Evolutionary conservation across 2,888 invertebrate species (phyloP).

Genomic region (Deilephila elpenor): DNA sequence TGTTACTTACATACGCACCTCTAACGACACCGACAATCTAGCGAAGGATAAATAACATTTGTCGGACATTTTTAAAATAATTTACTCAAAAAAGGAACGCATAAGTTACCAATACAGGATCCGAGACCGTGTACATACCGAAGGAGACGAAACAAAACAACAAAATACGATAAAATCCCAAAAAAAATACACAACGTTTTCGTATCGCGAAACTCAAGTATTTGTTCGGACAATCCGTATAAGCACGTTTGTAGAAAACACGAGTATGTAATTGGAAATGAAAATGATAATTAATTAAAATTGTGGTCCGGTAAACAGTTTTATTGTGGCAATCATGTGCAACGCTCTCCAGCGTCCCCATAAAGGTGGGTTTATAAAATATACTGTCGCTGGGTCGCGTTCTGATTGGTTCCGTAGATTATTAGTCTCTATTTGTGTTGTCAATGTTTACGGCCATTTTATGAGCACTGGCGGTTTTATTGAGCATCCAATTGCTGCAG

Average conservation of each 20-base stretch:
- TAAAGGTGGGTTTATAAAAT: slow-evolving; percentile 72
- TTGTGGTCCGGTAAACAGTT: slow-evolving; percentile 71
- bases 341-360: slow-evolving; percentile 55
- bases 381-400: slow-evolving; percentile 56
- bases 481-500: slow-evolving; percentile 76
- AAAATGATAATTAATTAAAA: slow-evolving; percentile 64
- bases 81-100: slow-evolving; percentile 1
- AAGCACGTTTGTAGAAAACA: slow-evolving; percentile 16
- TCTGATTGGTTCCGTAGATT: slow-evolving; percentile 76
- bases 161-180: slow-evolving; percentile 17
- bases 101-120: slow-evolving; percentile 18
- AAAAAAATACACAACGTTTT: neutral
- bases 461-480: slow-evolving; percentile 78
- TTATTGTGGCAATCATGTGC: slow-evolving; percentile 75
- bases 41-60: neutral
- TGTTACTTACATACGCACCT: neutral
- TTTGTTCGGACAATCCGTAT: slow-evolving; percentile 9
- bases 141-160: slow-evolving; percentile 6
- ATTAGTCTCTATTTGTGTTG: slow-evolving; percentile 81
- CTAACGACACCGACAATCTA: neutral
- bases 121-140: slow-evolving; percentile 7
- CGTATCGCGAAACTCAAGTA: slow-evolving; percentile 14
- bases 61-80: neutral
- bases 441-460: slow-evolving; percentile 81
- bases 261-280: slow-evolving; percentile 40